These are phyloP conservation scores for Argyrosomus regius DNA, from an alignment of 2,797 vertebrate genomes.

Conservation along the genomic window DNA sequence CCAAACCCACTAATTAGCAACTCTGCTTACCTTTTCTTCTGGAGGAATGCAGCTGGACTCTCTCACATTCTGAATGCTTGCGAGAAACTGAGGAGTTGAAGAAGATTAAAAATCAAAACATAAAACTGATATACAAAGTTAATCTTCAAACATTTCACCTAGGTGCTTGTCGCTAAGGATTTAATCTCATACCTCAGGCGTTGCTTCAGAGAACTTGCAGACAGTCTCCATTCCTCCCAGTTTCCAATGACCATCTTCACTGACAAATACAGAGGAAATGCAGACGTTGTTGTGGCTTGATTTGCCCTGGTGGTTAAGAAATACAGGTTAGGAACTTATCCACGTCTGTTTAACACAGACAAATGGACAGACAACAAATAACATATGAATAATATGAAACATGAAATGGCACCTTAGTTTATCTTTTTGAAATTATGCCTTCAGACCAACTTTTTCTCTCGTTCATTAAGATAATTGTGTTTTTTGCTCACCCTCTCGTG, in stretches of 20 bases:
- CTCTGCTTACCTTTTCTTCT: slow-evolving; percentile 88
- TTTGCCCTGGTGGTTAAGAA: slow-evolving; percentile 86
- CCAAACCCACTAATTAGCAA: too few relatives aligned
- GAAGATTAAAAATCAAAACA: slow-evolving; percentile 5
- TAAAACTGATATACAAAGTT: neutral
- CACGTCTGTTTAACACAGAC: neutral
- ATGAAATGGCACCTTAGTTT: too few relatives aligned
- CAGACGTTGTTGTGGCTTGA: slow-evolving; percentile 97
- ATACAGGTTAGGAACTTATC: slow-evolving; percentile 5
- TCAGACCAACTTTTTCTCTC: slow-evolving; percentile 79
- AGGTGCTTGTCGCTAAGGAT: neutral
- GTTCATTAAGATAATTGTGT: slow-evolving; percentile 92
- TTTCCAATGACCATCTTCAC: slow-evolving; percentile 98
- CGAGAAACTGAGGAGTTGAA: slow-evolving; percentile 88
- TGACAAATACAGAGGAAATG: slow-evolving; percentile 94
- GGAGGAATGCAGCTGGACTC: slow-evolving; percentile 89
- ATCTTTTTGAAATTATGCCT: neutral
- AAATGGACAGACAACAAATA: neutral
- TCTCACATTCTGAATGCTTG: slow-evolving; percentile 87
- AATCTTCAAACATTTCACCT: neutral
- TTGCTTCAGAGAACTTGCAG: slow-evolving; percentile 93
- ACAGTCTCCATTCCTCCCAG: slow-evolving; percentile 98
- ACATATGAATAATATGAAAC: neutral
- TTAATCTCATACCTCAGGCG: slow-evolving; percentile 87
- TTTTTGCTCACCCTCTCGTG: slow-evolving; percentile 91